These are phyloP conservation scores for Meriones unguiculatus DNA, from an alignment of 2,113 vertebrate genomes.

Conservation along the genomic window DNA sequence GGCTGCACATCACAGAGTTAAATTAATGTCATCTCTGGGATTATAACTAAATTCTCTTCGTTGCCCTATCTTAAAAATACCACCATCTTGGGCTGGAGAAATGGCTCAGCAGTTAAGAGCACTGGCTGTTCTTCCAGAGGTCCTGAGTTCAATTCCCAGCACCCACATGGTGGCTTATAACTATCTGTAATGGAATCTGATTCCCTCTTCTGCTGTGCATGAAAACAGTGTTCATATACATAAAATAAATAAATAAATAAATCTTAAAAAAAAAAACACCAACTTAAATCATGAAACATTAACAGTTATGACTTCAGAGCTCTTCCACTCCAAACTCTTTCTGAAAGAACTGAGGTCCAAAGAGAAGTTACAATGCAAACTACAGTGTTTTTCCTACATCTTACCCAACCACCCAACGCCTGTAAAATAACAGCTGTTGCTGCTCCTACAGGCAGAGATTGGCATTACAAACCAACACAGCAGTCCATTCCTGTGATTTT, in stretches of 20 bases:
- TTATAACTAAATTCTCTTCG: background rate
- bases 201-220: no score
- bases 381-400: background rate
- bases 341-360: background rate
- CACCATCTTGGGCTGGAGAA: background rate
- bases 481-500: background rate
- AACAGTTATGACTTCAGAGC: background rate
- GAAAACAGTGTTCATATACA: no score
- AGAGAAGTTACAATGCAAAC: background rate
- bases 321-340: background rate
- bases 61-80: background rate
- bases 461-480: background rate
- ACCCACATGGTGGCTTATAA: no score
- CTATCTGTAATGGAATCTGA: no score
- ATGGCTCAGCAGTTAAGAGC: no score
- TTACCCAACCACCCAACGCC: background rate
- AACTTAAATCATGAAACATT: background rate
- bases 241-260: no score
- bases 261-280: no score
- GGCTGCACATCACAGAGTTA: background rate
- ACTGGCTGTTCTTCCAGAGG: no score
- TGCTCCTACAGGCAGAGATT: slow-evolving; percentile 53
- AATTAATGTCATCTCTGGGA: background rate
- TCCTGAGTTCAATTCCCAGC: no score
- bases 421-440: background rate